A percentile compares a stretch with the other conserved stretches of the same genome.
phyloP scores from a whole-genome alignment of 2,113 vertebrate genomes.

The Columba livia region DNA sequence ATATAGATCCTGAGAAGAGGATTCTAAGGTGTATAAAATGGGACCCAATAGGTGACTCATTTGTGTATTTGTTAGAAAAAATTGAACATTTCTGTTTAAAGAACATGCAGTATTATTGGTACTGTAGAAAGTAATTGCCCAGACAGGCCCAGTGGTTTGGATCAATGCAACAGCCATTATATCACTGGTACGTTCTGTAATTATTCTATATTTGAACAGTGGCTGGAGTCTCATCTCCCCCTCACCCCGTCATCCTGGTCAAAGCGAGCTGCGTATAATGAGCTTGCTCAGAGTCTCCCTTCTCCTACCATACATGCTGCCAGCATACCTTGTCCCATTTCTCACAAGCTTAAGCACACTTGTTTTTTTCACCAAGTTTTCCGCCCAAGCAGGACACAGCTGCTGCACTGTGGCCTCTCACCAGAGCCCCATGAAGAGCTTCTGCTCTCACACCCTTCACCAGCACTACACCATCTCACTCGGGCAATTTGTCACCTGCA shows the following conservation, averaged over 20 bases:
- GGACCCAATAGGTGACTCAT: neutral
- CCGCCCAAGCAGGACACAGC: neutral
- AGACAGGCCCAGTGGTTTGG: neutral
- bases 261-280: neutral
- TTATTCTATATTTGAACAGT: conserved; percentile 14
- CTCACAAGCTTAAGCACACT: neutral
- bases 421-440: neutral
- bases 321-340: neutral
- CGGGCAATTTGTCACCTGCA: neutral
- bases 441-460: neutral
- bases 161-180: conserved; percentile 19
- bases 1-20: neutral
- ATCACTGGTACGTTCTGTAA: neutral
- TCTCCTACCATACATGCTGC: neutral
- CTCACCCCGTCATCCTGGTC: neutral
- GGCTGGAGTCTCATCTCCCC: neutral
- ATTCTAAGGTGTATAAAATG: neutral
- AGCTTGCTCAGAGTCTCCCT: neutral
- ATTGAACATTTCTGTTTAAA: neutral
- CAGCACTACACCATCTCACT: neutral
- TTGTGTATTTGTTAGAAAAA: neutral
- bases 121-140: conserved; percentile 4
- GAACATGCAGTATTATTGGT: neutral
- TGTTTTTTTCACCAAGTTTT: neutral
- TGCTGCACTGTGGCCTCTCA: rapidly evolving